Evolutionary conservation across 2,113 vertebrate species (phyloP).

Genomic region (Istiophorus platypterus): DNA sequence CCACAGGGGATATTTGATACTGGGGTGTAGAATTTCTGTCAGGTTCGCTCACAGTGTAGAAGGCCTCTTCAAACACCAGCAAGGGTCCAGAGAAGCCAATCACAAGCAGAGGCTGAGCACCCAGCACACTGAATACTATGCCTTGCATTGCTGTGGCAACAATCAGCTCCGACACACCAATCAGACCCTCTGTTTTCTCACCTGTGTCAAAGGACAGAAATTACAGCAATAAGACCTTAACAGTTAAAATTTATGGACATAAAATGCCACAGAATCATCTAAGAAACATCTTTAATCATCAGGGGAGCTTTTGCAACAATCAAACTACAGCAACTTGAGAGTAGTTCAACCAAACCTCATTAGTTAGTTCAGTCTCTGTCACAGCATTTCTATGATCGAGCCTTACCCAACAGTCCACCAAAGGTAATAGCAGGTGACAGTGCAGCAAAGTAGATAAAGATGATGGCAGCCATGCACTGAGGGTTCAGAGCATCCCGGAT

Average conservation of each 20-base stretch:
- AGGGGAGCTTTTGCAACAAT: neutral
- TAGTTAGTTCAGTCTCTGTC: neutral
- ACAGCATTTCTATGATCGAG: neutral
- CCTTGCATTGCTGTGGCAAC: conserved; percentile 93
- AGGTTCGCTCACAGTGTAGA: conserved; percentile 87
- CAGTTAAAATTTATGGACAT: neutral
- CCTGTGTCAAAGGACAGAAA: conserved; percentile 76
- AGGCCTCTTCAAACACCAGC: conserved; percentile 96
- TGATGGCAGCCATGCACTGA: conserved; percentile 92
- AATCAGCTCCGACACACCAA: conserved; percentile 95
- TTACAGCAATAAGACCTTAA: neutral
- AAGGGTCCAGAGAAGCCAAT: conserved; percentile 94
- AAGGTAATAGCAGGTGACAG: conserved; percentile 95
- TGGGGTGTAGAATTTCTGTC: neutral
- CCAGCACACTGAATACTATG: conserved; percentile 91
- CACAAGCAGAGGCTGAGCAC: conserved; percentile 92
- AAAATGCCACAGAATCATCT: neutral
- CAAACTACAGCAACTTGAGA: neutral
- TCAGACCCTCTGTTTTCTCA: conserved; percentile 93
- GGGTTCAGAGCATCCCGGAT: conserved; percentile 89
- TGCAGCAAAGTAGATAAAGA: conserved; percentile 97
- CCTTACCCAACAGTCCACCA: conserved; percentile 91
- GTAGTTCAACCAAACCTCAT: neutral
- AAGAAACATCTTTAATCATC: neutral
- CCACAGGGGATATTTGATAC: neutral